A percentile compares a stretch with the other conserved stretches of the same genome.
Evolutionary conservation across 1,140 invertebrate genomes (phyloP).

Genomic region (Sycobia sp.): DNA sequence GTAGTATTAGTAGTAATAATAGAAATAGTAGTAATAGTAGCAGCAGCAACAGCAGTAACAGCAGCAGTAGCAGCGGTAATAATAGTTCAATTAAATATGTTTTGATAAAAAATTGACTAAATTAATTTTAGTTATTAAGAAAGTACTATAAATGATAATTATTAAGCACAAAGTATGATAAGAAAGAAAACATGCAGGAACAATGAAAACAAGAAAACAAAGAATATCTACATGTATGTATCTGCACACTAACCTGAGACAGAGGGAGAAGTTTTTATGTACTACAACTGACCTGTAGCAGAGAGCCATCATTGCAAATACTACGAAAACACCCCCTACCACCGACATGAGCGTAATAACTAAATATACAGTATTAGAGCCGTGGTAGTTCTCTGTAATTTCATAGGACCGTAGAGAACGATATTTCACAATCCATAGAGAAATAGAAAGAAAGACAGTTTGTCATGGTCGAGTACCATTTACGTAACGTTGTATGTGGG

Average conservation of each 20-base stretch:
- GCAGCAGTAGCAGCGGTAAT: no score
- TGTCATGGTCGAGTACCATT: slow-evolving; percentile 33
- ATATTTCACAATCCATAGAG: slow-evolving; percentile 31
- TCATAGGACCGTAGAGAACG: slow-evolving; percentile 34
- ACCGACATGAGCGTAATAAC: slow-evolving; percentile 97
- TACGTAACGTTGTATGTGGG: slow-evolving; percentile 42
- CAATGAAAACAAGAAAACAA: no score
- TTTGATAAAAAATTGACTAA: no score
- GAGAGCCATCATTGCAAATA: slow-evolving; percentile 97
- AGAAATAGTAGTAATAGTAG: no score
- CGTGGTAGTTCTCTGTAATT: slow-evolving; percentile 88
- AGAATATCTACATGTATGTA: slow-evolving; percentile 66
- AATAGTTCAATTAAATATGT: no score
- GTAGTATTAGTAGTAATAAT: no score
- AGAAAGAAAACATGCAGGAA: no score
- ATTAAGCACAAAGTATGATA: no score
- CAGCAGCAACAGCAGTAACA: no score
- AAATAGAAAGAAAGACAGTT: no score
- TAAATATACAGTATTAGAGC: slow-evolving; percentile 93
- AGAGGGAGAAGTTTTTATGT: slow-evolving; percentile 96
- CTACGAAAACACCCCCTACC: slow-evolving; percentile 97
- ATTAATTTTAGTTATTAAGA: no score
- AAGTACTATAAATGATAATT: no score
- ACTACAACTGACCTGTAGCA: slow-evolving; percentile 99
- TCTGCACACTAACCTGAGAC: slow-evolving; percentile 90